A percentile compares a stretch with the other conserved stretches of the same genome.
phyloP scores from a whole-genome alignment of 2,797 vertebrate genomes.

The Morus bassanus region DNA sequence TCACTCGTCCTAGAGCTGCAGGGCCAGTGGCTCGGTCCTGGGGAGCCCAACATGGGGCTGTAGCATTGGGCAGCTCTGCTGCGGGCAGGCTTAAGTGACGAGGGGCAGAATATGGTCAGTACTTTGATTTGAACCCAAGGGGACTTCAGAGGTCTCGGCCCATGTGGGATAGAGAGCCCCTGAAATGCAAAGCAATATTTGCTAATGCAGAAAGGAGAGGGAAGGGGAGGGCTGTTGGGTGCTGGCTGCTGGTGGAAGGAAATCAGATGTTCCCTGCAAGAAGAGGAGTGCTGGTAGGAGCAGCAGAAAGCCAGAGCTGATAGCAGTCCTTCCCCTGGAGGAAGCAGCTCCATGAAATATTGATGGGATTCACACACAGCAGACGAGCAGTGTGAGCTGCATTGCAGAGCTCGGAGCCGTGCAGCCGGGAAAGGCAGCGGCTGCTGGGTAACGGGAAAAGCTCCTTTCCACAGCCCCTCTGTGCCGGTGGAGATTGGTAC shows the following conservation, averaged over 20 bases:
- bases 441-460: not conserved
- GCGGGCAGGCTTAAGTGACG: accelerated
- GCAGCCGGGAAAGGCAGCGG: not conserved
- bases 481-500: accelerated
- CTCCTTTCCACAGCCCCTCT: not conserved
- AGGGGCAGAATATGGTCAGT: not conserved
- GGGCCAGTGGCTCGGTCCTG: not conserved
- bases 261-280: not conserved
- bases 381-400: conserved; percentile 29
- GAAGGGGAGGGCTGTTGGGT: not conserved
- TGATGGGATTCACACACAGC: conserved; percentile 61
- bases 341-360: conserved; percentile 68
- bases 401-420: conserved; percentile 41
- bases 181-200: not conserved
- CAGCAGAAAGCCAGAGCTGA: conserved; percentile 14
- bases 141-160: not conserved
- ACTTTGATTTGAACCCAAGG: not conserved
- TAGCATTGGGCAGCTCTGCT: not conserved
- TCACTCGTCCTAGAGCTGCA: not conserved
- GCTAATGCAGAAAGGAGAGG: too few species aligned
- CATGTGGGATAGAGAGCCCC: not conserved
- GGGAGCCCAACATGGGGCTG: not conserved
- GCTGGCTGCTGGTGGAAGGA: not conserved
- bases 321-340: conserved; percentile 53
- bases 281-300: not conserved